Base-by-base conservation (phyloP, 2,113 vertebrate species). In the Cheirogaleus medius region DNA sequence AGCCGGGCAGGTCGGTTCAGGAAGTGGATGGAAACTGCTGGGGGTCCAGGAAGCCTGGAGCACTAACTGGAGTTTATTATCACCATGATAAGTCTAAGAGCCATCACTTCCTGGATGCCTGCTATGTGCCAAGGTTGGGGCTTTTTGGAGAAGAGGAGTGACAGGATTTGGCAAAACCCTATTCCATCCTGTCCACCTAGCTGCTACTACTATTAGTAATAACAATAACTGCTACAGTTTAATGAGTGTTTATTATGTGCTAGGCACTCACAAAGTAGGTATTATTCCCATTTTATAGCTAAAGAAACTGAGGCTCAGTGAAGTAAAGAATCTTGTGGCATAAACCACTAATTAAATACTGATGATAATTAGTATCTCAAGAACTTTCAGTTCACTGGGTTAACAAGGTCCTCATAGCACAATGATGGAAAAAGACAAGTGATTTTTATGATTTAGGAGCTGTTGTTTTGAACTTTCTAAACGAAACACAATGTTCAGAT, bases 401-500 rank as follows among this genome's bases (percentile, higher is more conserved):
- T 91, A 73, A 49, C 27, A 34, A 64, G 82, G 77, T 73, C 71
- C 32, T 56, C 58, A 3, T 18, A 32, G 66, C 15, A 58, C 42
- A 44, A 37, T 3, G 23, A 83, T 37, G 27, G 83, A 42, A 76
- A 74, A 96, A 71, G 74, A 18, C 39, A 78, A 64, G 73, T 63
- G 39, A 71, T 63, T 94, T 95, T 91, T 90, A 71, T 52, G 76
- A 96, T 44, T 81, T 23, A 23, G 52, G 54, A 58, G 58, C 49
- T 32, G 44, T 90, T 49, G 60, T 95, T 95, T 29, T 2, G 52
- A 77, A 58, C 52, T 44, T 93, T 68, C 68, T n/a, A 69, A 93
- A 73, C 56, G 83, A 94, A 42, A 76, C 23, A 42, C 12, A 90
- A 6, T 29, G 94, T 95, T 97, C 82, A 86, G 84, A 96, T 93